Evolutionary conservation across 2,888 invertebrate species (phyloP).

Genomic region (Gastrophysa polygoni): DNA sequence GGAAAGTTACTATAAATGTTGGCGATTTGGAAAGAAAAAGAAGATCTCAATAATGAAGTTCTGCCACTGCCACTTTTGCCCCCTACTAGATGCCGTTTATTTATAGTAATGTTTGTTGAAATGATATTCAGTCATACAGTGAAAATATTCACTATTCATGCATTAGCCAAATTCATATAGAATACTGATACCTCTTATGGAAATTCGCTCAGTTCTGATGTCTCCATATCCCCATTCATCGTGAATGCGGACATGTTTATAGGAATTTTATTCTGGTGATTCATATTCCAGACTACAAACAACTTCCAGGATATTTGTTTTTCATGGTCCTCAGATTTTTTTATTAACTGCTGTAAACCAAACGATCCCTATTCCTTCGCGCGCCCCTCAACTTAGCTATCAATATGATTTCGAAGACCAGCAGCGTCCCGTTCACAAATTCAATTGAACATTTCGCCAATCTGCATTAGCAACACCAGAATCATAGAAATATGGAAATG

Average conservation of each 20-base stretch:
- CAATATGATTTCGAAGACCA: not conserved
- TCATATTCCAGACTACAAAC: slow-evolving; percentile 16
- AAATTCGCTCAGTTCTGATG: not conserved
- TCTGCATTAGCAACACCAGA: too few relatives aligned
- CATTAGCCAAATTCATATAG: not conserved
- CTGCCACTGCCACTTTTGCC: too few relatives aligned
- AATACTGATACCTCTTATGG: not conserved
- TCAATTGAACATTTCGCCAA: too few relatives aligned
- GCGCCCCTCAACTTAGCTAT: not conserved
- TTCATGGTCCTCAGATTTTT: slow-evolving; percentile 2
- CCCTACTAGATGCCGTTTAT: too few relatives aligned
- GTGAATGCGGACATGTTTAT: slow-evolving; percentile 8
- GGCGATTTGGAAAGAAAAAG: too few relatives aligned
- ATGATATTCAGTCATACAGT: too few relatives aligned
- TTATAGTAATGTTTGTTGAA: too few relatives aligned
- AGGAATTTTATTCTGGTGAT: slow-evolving; percentile 19
- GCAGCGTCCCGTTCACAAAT: too few relatives aligned
- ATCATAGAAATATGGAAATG: too few relatives aligned
- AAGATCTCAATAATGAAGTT: too few relatives aligned
- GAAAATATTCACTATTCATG: not conserved
- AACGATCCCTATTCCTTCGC: not conserved
- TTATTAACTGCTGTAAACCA: slow-evolving; percentile 1
- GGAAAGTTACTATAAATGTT: too few relatives aligned
- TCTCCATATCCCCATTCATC: not conserved
- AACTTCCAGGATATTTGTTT: slow-evolving; percentile 11